phyloP scores from a whole-genome alignment of 1,140 invertebrate genomes.

The Coelopa frigida region DNA sequence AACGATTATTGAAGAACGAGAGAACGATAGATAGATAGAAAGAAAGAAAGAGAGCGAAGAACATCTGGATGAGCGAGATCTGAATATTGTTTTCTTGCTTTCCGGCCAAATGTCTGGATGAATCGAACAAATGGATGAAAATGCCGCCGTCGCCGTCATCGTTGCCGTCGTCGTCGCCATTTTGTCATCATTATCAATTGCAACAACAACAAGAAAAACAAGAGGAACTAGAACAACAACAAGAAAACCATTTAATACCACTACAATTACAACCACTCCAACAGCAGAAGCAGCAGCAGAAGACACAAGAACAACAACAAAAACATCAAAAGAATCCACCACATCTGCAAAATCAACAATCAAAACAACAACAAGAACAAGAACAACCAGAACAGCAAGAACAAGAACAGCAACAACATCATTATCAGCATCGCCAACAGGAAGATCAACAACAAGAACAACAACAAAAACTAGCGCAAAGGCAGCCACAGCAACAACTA shows the following conservation, averaged over 20 bases:
- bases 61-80: background rate
- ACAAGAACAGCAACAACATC: constrained; percentile 11
- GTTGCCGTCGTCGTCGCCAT: constrained; percentile 37
- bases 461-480: constrained; percentile 6
- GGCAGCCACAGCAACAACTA: background rate
- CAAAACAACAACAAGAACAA: constrained; percentile 18
- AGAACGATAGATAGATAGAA: background rate
- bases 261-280: constrained; percentile 8
- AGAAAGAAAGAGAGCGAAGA: background rate
- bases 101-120: constrained; percentile 39
- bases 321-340: background rate
- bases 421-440: too few relatives aligned
- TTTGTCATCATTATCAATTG: constrained; percentile 28
- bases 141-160: constrained; percentile 41
- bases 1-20: background rate
- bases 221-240: background rate
- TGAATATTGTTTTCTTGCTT: too few relatives aligned
- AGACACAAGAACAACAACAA: constrained; percentile 5
- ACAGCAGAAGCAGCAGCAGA: constrained; percentile 10
- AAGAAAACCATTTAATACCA: constrained; percentile 2
- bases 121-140: constrained; percentile 43
- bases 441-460: constrained; percentile 16
- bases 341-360: constrained; percentile 1
- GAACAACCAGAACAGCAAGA: constrained; percentile 12
- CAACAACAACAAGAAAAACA: constrained; percentile 2